Conservation (phyloP, 2,888 invertebrate species). For the Aphidoletes aphidimyza region DNA sequence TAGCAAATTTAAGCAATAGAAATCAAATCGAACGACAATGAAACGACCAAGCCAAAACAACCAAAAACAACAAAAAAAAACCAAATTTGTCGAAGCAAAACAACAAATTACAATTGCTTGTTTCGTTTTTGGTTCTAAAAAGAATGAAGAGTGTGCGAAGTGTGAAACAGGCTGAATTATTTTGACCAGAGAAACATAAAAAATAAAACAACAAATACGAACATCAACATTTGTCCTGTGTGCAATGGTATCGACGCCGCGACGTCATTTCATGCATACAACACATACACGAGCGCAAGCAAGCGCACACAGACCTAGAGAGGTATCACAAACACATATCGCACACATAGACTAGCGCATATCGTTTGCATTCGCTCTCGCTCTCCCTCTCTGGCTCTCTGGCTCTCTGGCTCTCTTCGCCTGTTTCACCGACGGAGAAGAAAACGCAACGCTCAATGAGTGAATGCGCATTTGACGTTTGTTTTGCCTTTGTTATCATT, state of each 20-base stretch:
- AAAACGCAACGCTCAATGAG: too few relatives aligned
- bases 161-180: neutral
- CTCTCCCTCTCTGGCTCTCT: too few relatives aligned
- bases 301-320: neutral
- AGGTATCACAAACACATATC: neutral
- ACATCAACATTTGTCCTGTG: neutral
- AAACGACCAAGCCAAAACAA: too few relatives aligned
- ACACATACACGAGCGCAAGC: neutral
- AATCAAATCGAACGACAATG: too few relatives aligned
- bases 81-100: too few relatives aligned
- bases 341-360: neutral
- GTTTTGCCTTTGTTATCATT: neutral
- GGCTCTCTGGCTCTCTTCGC: too few relatives aligned
- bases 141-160: neutral
- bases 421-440: too few relatives aligned
- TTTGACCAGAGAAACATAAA: neutral
- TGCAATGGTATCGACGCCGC: slow-evolving; percentile 32
- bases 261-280: slow-evolving; percentile 23
- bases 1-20: too few relatives aligned
- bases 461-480: neutral
- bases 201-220: neutral
- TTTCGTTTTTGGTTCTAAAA: neutral
- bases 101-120: slow-evolving; percentile 1
- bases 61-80: too few relatives aligned
- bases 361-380: too few relatives aligned